Conservation (phyloP, 1,140 invertebrate species). For the Drosophila cardini region DNA sequence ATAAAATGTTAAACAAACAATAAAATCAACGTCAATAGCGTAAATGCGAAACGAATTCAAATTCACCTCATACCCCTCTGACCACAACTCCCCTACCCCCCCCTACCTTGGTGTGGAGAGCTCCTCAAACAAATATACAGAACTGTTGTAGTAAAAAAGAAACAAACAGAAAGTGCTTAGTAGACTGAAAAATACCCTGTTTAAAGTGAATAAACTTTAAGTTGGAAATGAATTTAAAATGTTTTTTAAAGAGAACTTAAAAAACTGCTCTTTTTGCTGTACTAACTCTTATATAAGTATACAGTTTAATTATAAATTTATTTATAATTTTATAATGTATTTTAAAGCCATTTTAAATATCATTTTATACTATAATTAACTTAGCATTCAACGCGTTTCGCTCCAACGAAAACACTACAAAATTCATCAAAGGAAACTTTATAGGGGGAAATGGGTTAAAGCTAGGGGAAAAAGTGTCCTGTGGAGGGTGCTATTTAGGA, state of each 20-base stretch:
- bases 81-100: not conserved
- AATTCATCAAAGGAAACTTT: constrained; percentile 49
- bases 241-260: no score
- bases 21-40: constrained; percentile 18
- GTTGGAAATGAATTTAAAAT: not conserved
- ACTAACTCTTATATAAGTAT: not conserved
- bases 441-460: no score
- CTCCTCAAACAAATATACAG: constrained; percentile 8
- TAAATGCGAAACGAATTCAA: constrained; percentile 23
- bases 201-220: not conserved
- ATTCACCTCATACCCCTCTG: not conserved
- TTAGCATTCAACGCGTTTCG: constrained; percentile 55
- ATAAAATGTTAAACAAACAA: constrained; percentile 32
- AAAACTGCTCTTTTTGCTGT: not conserved
- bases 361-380: constrained; percentile 24
- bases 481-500: no score
- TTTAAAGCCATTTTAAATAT: not conserved
- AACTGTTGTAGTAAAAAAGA: constrained; percentile 11
- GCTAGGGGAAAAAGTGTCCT: not conserved
- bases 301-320: not conserved
- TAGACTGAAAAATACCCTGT: not conserved
- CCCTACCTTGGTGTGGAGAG: not conserved
- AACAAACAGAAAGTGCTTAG: not conserved
- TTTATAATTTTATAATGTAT: no score
- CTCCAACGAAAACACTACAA: constrained; percentile 59